Evolutionary conservation across 2,113 vertebrate species (phyloP), one percentile per base, ranked within the genome.

Genomic region (Nannospalax galili): DNA sequence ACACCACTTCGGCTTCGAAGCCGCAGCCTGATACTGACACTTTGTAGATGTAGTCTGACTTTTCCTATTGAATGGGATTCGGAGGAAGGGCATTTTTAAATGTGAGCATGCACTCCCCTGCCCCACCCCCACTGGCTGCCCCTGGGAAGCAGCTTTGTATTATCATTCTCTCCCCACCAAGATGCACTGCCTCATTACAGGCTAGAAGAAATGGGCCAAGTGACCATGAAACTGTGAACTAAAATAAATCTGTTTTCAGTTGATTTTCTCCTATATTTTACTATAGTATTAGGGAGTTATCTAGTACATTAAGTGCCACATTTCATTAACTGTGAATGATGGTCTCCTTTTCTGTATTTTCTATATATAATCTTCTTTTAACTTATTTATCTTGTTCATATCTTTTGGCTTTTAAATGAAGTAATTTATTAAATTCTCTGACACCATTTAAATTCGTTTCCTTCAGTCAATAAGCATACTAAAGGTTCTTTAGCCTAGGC

Each of bases 401-500:
- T 11, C 37, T 69, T 62, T 42, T 45, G 72, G 40, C 42, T 37
- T 95, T 52, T 90, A 10, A 48, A 52, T 2, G 22, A 1, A 62
- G 24, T 17, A 5, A 16, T 8, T 93, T 28, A n/a, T 19, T 15
- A 1, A 64, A 32, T 32, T 28, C 78, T 73, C 60, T 9, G 17
- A 37, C 7, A 26, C 37, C 37, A 20, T 40, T 85, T 24, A 30
- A 5, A 7, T 42, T 5, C 77, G 35, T 19, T 65, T 5, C 56
- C 20, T 45, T 28, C 5, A 20, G 17, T 40, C 37, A 72, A 26
- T 0, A 35, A 65, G 20, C 6, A 92, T 32, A 15, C 15, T 5
- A 1, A 7, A 9, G 77, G 48, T 8, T 22, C n/a, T 20, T 32
- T 7, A 26, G 48, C 0, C 0, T 0, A 1, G 7, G 58, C 15